A percentile compares a stretch with the other conserved stretches of the same genome.
phyloP scores from a whole-genome alignment of 2,113 vertebrate genomes.

The Xenopus laevis region DNA sequence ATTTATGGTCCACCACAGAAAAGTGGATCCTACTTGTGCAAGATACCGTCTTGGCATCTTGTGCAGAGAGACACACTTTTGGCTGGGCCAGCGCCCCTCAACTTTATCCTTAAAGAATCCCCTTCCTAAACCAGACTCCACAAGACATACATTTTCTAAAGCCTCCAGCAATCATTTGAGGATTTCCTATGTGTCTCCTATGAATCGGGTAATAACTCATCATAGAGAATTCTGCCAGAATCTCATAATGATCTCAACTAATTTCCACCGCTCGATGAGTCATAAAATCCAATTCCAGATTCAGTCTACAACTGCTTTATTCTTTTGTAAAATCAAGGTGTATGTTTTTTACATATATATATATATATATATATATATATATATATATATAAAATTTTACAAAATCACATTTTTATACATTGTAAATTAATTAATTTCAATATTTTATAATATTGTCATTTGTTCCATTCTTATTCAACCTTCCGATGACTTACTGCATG shows the following conservation, averaged over 20 bases:
- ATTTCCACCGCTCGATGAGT: conserved; percentile 36
- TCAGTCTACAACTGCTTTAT: background rate
- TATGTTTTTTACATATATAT: too few relatives aligned
- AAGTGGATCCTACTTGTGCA: conserved; percentile 23
- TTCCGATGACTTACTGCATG: too few relatives aligned
- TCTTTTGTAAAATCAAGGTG: too few relatives aligned
- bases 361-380: too few relatives aligned
- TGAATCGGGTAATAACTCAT: conserved; percentile 35
- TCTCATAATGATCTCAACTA: conserved; percentile 28
- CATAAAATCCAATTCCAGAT: conserved; percentile 11
- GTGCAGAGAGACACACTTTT: conserved; percentile 6
- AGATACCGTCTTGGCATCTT: conserved; percentile 26
- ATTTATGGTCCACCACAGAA: conserved; percentile 28
- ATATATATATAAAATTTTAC: too few relatives aligned
- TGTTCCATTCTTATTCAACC: too few relatives aligned
- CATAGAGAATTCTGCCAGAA: conserved; percentile 23
- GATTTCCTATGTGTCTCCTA: conserved; percentile 39
- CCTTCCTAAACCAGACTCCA: conserved; percentile 13
- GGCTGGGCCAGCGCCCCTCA: conserved; percentile 9
- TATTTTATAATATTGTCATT: too few relatives aligned
- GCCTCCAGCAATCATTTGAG: conserved; percentile 37
- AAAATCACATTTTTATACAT: too few relatives aligned
- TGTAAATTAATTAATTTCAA: too few relatives aligned
- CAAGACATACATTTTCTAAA: conserved; percentile 39
- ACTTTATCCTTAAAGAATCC: conserved; percentile 21